Base-by-base conservation (phyloP, 2,113 vertebrate genomes). In the Syngnathus typhle region DNA sequence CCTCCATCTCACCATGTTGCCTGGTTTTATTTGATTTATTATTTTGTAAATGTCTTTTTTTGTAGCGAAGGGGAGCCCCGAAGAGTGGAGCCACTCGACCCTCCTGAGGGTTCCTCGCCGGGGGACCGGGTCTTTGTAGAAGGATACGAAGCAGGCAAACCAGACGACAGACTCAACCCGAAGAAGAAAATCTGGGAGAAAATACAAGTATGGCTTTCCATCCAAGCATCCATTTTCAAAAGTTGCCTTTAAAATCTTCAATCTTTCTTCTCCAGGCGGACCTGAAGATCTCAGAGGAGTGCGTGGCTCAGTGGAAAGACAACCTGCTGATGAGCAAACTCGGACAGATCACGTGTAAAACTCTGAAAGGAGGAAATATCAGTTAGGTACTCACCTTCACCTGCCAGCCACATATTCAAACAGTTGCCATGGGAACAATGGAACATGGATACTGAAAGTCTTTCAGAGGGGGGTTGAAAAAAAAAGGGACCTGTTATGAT, bases 181-280 rank as follows among this genome's bases (percentile, higher is more conserved):
- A 99, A 99, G 91, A 98, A 98, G 73, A 99, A 97, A 58, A 89
- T 98, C 64, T 98, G 98, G 80, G 97, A 99, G 88, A 98, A 95
- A 85, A 77, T 99, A 61, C 97, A 98, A 94, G 97, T 98, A 79
- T 15, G 8, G 9, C 15, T 12, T 64, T 16, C 27, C 52, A 27
- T 55, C 6, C 15, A 16, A 8, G 27, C 55, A 36, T 58, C 27
- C 27, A 32, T 56, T 56, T 15, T 54, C 9, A 23, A 54, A 9
- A 54, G 9, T 19, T 32, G 27, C 27, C 27, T 32, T 32, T 32
- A 2, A 27, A 27, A 27, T 27, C 2, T 27, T 1, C 27, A 27
- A 27, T 27, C 71, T 9, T 61, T 18, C 39, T 18, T 32, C 4
- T 72, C 62, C 86, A 99, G 97, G 92, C 88, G 0, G 95, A 98